Percentiles rank a stretch among this genome's conserved stretches.
These are phyloP conservation scores for Potorous gilbertii DNA, from an alignment of 2,797 vertebrate species.

Conservation along the genomic window DNA sequence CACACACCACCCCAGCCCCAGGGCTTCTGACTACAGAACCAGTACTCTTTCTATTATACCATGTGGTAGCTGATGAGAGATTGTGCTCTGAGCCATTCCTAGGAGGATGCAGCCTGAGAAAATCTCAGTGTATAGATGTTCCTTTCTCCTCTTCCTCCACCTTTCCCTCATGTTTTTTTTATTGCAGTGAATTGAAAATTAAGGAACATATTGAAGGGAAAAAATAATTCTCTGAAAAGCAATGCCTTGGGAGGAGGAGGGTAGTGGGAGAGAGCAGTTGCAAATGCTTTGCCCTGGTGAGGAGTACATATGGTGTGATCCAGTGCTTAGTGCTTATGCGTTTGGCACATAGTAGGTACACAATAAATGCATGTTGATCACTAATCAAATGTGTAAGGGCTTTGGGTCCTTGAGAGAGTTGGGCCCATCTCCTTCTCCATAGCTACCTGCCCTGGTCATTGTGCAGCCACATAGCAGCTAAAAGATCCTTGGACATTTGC, in stretches of 20 bases:
- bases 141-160: background rate
- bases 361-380: background rate
- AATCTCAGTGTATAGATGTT: background rate
- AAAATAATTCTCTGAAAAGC: background rate
- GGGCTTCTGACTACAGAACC: background rate
- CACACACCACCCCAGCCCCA: no score
- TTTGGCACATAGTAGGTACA: background rate
- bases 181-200: background rate
- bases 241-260: background rate
- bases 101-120: background rate
- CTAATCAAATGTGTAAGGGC: background rate
- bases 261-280: background rate
- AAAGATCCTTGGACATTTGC: background rate
- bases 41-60: background rate
- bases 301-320: background rate
- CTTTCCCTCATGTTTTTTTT: background rate
- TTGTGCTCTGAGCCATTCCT: no score
- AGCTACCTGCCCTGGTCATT: background rate
- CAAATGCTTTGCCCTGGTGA: no score
- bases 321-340: background rate
- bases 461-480: background rate
- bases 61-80: background rate
- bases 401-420: background rate
- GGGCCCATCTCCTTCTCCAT: background rate
- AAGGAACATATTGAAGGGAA: background rate